Evolutionary conservation across 2,113 vertebrate genomes (phyloP).

Genomic region (Fukomys damarensis): DNA sequence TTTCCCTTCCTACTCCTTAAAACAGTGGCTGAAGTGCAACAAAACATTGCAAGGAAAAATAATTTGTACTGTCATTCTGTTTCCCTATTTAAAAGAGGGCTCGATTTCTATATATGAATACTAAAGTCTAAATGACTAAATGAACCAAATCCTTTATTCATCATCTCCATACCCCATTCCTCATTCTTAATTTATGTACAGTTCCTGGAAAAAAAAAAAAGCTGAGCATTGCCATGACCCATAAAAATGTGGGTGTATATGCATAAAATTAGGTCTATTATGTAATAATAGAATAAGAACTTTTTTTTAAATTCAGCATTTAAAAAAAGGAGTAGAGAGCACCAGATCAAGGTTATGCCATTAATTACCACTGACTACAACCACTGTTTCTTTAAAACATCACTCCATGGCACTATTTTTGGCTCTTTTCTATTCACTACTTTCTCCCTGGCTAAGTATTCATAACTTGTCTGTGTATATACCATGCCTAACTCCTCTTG

Average conservation of each 20-base stretch:
- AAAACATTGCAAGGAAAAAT: neutral
- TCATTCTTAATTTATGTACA: neutral
- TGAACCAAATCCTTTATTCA: neutral
- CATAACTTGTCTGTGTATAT: neutral
- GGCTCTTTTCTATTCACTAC: neutral
- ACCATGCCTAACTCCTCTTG: neutral
- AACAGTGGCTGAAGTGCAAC: neutral
- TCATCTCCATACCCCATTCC: neutral
- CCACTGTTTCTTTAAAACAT: neutral
- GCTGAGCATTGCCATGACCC: neutral
- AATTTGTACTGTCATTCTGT: neutral
- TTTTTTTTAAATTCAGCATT: neutral
- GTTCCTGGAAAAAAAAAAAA: constrained; percentile 34
- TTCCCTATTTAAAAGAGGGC: neutral
- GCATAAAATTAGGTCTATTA: neutral
- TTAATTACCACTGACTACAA: neutral
- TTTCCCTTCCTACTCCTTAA: neutral
- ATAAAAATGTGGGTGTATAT: neutral
- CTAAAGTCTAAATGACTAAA: neutral
- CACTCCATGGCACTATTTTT: neutral
- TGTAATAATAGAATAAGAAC: neutral
- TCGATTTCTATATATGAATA: neutral
- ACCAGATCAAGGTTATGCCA: neutral
- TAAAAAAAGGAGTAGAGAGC: neutral
- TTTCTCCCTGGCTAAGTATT: neutral